Evolutionary conservation across 2,888 invertebrate species (phyloP).

Genomic region (Platerodrilus igneus): DNA sequence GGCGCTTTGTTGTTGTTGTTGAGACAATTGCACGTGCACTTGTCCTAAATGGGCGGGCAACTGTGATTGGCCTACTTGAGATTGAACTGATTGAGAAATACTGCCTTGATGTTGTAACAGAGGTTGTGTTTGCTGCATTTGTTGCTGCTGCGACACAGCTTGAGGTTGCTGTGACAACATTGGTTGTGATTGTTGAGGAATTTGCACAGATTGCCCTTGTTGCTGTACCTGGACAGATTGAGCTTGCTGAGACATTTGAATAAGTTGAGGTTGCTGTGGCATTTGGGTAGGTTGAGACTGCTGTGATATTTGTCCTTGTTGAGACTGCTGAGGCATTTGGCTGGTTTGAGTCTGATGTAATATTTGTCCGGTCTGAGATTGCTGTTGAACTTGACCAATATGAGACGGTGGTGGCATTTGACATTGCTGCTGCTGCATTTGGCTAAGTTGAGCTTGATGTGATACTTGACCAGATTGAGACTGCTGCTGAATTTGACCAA

Average conservation of each 20-base stretch:
- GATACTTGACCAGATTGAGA: slow-evolving; percentile 14
- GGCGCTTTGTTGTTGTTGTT: slow-evolving; percentile 5
- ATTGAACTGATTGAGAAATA: background rate
- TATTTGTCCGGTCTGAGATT: slow-evolving; percentile 23
- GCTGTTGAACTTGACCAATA: slow-evolving; percentile 18
- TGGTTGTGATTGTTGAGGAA: slow-evolving; percentile 25
- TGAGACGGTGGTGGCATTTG: slow-evolving; percentile 16
- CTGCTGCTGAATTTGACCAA: slow-evolving; percentile 15
- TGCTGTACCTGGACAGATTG: slow-evolving; percentile 23
- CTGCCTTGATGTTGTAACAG: background rate
- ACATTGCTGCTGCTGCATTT: slow-evolving; percentile 16
- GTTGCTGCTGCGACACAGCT: slow-evolving; percentile 15
- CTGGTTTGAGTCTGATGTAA: slow-evolving; percentile 20
- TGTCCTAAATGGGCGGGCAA: slow-evolving; percentile 1
- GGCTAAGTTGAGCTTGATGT: slow-evolving; percentile 41
- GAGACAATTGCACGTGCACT: background rate
- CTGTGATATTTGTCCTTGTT: slow-evolving; percentile 14
- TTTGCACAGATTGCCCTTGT: slow-evolving; percentile 18
- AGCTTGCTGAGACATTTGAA: slow-evolving; percentile 8
- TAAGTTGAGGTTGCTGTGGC: slow-evolving; percentile 22
- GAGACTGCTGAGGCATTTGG: slow-evolving; percentile 15
- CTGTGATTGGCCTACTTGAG: background rate
- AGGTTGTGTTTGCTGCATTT: too few species aligned
- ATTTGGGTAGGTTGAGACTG: slow-evolving; percentile 19
- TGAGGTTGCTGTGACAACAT: slow-evolving; percentile 24